phyloP scores from a whole-genome alignment of 2,888 invertebrate species.

The Drosophila heteroneura region DNA sequence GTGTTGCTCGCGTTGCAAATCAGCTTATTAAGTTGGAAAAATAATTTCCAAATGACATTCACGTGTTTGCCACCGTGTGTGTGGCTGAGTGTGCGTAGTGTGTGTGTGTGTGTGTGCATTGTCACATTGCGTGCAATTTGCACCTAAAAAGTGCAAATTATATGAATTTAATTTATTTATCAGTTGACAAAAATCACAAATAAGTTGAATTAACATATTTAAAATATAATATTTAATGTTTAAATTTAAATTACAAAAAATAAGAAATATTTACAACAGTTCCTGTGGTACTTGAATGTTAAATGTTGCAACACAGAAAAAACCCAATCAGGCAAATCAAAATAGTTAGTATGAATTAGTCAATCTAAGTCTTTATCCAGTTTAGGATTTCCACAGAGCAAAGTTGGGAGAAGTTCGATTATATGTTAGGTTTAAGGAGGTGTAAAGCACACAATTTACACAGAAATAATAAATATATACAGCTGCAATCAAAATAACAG shows the following conservation, averaged over 20 bases:
- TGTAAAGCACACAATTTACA: background rate
- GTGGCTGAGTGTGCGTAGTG: background rate
- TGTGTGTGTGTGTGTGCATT: background rate
- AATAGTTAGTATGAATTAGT: background rate
- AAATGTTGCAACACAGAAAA: background rate
- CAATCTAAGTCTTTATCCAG: background rate
- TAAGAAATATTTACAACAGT: background rate
- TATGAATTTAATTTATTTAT: constrained; percentile 1
- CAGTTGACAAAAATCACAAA: too few species aligned
- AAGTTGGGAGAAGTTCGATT: background rate
- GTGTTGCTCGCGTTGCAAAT: constrained; percentile 49
- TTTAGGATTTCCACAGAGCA: background rate
- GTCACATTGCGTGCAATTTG: constrained; percentile 50
- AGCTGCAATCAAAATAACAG: background rate
- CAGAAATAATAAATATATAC: background rate
- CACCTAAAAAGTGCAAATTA: constrained; percentile 54
- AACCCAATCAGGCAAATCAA: background rate
- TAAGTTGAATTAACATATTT: background rate
- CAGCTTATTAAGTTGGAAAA: constrained; percentile 47
- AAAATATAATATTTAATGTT: constrained; percentile 9
- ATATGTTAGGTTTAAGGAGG: background rate
- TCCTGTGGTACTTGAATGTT: background rate
- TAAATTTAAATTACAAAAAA: constrained; percentile 14
- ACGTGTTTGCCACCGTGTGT: background rate
- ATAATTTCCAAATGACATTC: constrained; percentile 41